Evolutionary conservation across 2,797 vertebrate species (phyloP).

Genomic region (Valencia hispanica): DNA sequence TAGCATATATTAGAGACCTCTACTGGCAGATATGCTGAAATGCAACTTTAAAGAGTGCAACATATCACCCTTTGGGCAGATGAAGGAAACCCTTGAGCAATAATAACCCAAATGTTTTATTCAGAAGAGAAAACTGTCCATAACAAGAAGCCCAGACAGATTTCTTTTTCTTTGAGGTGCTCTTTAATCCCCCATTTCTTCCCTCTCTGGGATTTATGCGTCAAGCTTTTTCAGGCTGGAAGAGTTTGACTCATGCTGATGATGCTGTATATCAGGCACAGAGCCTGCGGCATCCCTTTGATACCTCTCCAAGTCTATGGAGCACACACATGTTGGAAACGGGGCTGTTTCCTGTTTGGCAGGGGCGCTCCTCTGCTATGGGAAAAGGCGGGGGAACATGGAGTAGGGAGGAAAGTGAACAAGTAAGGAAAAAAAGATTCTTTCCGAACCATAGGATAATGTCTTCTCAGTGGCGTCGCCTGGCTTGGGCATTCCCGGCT

Average conservation of each 20-base stretch:
- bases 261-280: conserved; percentile 63
- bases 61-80: conserved; percentile 56
- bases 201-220: conserved; percentile 35
- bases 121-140: conserved; percentile 36
- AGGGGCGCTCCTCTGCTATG: conserved; percentile 48
- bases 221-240: conserved; percentile 48
- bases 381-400: conserved; percentile 68
- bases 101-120: conserved; percentile 53
- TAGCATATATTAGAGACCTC: conserved; percentile 50
- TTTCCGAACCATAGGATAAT: conserved; percentile 26
- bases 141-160: conserved; percentile 25
- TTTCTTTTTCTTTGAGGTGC: conserved; percentile 11
- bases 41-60: conserved; percentile 60
- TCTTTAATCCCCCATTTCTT: conserved; percentile 18
- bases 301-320: conserved; percentile 66
- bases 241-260: conserved; percentile 62
- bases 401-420: conserved; percentile 5
- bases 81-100: conserved; percentile 41
- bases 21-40: conserved; percentile 68
- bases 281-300: conserved; percentile 67
- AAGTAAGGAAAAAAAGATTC: conserved; percentile 38
- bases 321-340: conserved; percentile 65
- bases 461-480: too few species aligned
- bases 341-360: conserved; percentile 76
- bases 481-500: too few species aligned